Evolutionary conservation across 2,797 vertebrate species (phyloP).

Genomic region (Lacerta viridis): DNA sequence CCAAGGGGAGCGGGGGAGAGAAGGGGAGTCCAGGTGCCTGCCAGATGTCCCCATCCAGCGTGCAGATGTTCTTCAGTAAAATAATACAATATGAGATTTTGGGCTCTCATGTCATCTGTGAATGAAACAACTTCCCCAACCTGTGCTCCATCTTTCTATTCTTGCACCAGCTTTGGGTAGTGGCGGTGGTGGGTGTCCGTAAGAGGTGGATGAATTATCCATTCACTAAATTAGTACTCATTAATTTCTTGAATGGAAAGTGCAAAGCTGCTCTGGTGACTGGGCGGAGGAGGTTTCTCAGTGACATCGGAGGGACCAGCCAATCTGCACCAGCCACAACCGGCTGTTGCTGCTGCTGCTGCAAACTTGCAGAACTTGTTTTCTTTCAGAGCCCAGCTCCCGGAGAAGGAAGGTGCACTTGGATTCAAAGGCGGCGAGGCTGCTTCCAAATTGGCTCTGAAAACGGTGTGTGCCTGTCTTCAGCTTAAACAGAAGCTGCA

Average conservation of each 20-base stretch:
- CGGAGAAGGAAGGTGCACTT: background rate
- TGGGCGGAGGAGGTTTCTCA: background rate
- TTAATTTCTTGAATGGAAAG: too few species aligned
- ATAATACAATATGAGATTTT: slow-evolving; percentile 14
- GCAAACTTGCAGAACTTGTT: background rate
- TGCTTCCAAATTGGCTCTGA: background rate
- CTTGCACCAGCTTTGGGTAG: too few species aligned
- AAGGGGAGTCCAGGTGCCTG: slow-evolving; percentile 13
- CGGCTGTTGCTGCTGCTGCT: background rate
- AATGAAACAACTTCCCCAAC: background rate
- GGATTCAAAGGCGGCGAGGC: background rate
- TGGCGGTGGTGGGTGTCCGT: too few species aligned
- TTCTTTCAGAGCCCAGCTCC: background rate
- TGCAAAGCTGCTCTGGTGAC: background rate
- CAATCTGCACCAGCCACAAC: background rate
- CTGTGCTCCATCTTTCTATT: background rate
- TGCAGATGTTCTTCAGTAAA: slow-evolving; percentile 46
- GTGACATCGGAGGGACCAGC: background rate
- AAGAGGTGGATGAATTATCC: too few species aligned
- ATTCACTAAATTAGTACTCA: background rate
- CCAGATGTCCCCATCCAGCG: slow-evolving; percentile 24
- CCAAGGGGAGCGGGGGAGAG: background rate
- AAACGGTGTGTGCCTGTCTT: background rate
- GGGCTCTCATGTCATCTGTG: slow-evolving; percentile 9
- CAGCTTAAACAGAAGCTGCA: background rate